Base-by-base conservation (phyloP, 2,113 vertebrate species). In the Piaya cayana region DNA sequence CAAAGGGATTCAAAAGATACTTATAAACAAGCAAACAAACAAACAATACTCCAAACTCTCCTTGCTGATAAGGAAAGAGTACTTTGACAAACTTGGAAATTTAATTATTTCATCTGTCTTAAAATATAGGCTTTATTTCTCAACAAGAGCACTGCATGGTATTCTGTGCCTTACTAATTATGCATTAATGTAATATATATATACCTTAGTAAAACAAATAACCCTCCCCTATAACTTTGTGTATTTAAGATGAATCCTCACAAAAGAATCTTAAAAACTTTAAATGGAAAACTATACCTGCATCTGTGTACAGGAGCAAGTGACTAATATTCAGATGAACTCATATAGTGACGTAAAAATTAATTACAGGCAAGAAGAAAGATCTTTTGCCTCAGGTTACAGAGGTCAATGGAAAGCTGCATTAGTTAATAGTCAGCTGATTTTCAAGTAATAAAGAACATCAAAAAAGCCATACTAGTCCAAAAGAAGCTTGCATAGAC, bases 331-430 rank as follows among this genome's bases (percentile, higher is more conserved):
- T 88, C 67, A 80, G 18, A 34, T 85, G n/a, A 94, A 76, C 7
- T 59, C 68, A 64, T 50, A 60, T 3, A 77, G 23, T 55, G 30
- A 91, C 36, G 43, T 36, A 82, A 70, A 94, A 95, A 68, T 43
- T 89, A 92, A 91, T 95, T 88, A 86, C 8, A 82, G 36, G 25
- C 39, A 93, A 92, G 47, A 91, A 39, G 49, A 91, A 93, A 89
- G 9, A 82, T 55, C 15, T 77, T 91, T 86, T 91, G 34, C 83
- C 84, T 63, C 37, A 67, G 62, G 81, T 52, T 21, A 78, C 32
- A 27, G 17, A 36, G 29, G 13, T 86, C 29, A 86, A 69, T 67
- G 63, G 87, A 65, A 91, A 86, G 47, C 34, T 14, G 36, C 60
- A 55, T 52, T 39, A 39, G 59, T 65, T 77, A 65, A 77, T 30